phyloP scores from a whole-genome alignment of 2,113 vertebrate species.

The Corythornis cristatus region DNA sequence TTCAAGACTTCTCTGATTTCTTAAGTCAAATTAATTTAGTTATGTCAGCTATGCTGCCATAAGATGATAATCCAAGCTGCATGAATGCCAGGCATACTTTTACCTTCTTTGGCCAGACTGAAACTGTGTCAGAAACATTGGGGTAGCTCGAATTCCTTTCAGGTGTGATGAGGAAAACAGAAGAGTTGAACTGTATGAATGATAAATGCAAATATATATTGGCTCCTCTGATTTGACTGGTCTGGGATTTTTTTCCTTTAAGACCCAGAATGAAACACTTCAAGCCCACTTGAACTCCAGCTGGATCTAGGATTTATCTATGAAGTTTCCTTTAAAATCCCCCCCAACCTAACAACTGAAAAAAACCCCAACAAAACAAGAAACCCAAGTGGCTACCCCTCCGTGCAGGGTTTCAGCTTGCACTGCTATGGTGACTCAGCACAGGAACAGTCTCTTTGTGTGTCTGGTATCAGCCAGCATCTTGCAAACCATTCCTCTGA shows the following conservation, averaged over 20 bases:
- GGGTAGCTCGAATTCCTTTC: neutral
- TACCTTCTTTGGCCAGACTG: conserved; percentile 61
- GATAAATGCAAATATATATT: neutral
- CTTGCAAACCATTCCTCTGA: neutral
- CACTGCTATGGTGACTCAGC: neutral
- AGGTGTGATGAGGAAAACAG: neutral
- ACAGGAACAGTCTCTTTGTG: neutral
- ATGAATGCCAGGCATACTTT: conserved; percentile 71
- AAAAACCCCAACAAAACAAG: no score
- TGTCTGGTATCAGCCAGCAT: neutral
- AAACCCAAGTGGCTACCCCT: no score
- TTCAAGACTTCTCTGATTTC: conserved; percentile 74
- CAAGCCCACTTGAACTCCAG: neutral
- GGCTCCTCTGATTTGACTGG: rapidly evolving
- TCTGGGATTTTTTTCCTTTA: neutral
- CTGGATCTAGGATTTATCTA: neutral
- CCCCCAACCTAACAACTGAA: neutral
- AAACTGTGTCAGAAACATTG: conserved; percentile 34
- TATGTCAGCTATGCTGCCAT: conserved; percentile 75
- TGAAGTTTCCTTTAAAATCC: neutral
- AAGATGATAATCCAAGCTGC: conserved; percentile 74
- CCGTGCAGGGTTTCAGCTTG: neutral
- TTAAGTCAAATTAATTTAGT: conserved; percentile 82
- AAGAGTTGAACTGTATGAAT: neutral
- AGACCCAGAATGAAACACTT: neutral